Evolutionary conservation across 23 tunicate genomes (phyloP), one percentile per base, ranked within the genome.

Genomic region (Halocynthia aurantium): DNA sequence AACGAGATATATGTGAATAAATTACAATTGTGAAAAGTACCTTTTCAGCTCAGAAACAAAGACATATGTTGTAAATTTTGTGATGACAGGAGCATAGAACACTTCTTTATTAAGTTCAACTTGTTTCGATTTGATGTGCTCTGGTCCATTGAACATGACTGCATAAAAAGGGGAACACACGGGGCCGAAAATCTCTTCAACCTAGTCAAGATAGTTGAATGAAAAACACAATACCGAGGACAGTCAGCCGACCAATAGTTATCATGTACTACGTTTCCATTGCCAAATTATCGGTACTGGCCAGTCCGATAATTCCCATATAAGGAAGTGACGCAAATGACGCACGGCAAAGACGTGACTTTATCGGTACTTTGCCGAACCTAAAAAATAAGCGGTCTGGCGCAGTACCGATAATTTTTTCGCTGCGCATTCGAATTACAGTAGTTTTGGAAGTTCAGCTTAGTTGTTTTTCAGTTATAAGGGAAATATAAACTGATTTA

Each of bases 101-200:
- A 80, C 75, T 19, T 80, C 80, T 53, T 61, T 63, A 15, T 73
- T 58, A 7, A 80, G 49, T 22, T 51, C 44, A 22, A 85, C 75
- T 19, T 63, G 50, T 17, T 73, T 76, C 6, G 61, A 20, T 8
- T 10, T 51, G 11, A 57, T 52, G 55, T 53, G 80, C 6, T 85
- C 90, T 40, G 55, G 10, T 22, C 66, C 56, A 31, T 85, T 65
- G 75, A 85, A 80, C 51, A 84, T 81, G 10, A 85, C 75, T 22
- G 80, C 83, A 61, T 85, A 85, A 55, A 51, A 85, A 10, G 90
- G 90, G 5, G 83, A 70, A 55, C 57, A 52, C 15, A 85, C 90
- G 12, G 90, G 90, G 17, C 90, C 90, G 55, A 85, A 85, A 49
- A 84, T 85, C 50, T 85, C 90, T 17, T 80, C 76, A 10, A 85